Evolutionary conservation across 37 sponge, comb jelly and placozoan species (phyloP).

Genomic region (Halichondria panicea): DNA sequence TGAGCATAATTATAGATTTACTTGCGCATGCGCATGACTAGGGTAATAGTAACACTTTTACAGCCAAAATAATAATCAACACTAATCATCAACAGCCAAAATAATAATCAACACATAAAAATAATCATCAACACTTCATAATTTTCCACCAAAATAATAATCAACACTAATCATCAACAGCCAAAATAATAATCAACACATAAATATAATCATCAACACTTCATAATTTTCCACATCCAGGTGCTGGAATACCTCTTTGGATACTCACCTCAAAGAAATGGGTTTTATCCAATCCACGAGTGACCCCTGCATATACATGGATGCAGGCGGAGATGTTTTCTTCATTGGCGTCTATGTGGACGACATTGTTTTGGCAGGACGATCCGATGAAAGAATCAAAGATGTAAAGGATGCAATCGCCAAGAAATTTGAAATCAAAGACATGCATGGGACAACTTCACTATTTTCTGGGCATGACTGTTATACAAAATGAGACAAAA

Average conservation of each 20-base stretch:
- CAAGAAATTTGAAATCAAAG: slow-evolving; percentile 45
- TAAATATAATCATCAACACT: too few relatives aligned
- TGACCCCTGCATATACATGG: slow-evolving; percentile 61
- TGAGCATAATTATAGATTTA: too few relatives aligned
- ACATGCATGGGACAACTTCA: slow-evolving; percentile 25
- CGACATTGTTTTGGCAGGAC: slow-evolving; percentile 38
- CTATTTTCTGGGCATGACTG: slow-evolving; percentile 58
- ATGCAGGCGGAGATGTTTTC: slow-evolving; percentile 19
- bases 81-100: too few relatives aligned
- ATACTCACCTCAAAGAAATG: slow-evolving; percentile 49
- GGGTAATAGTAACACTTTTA: too few relatives aligned
- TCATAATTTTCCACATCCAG: too few relatives aligned
- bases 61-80: too few relatives aligned
- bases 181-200: too few relatives aligned
- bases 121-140: too few relatives aligned
- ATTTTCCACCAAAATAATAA: too few relatives aligned
- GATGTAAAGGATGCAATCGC: slow-evolving; percentile 42
- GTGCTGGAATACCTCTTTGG: slow-evolving; percentile 58
- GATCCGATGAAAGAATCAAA: slow-evolving; percentile 16
- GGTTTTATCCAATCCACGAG: slow-evolving; percentile 34
- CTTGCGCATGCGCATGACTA: too few relatives aligned
- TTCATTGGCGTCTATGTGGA: slow-evolving; percentile 12
- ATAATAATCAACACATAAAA: too few relatives aligned
- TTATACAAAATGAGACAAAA: slow-evolving; percentile 27
- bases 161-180: too few relatives aligned